Conservation (phyloP, 2,888 invertebrate species). For the Orthonevra nobilis region DNA sequence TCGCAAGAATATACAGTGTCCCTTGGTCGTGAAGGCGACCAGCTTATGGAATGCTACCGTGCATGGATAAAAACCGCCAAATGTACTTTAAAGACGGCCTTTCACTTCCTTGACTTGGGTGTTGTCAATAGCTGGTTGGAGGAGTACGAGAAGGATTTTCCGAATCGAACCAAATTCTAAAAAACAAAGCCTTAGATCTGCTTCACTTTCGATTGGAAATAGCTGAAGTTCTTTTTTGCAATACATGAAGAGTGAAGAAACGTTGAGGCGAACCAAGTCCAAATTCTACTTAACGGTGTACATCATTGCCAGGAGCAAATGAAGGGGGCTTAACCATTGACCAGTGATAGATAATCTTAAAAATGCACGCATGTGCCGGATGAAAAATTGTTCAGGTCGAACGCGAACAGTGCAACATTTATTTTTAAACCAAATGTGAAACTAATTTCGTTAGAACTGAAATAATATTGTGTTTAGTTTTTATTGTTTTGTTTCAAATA, state of each 20-base stretch:
- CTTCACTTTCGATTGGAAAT: neutral
- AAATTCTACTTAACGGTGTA: slow-evolving; percentile 3
- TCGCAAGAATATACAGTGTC: slow-evolving; percentile 7
- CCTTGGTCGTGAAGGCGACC: slow-evolving; percentile 6
- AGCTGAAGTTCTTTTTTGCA: neutral
- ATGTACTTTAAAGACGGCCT: slow-evolving; percentile 1
- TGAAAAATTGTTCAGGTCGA: slow-evolving; percentile 9
- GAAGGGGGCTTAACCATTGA: neutral
- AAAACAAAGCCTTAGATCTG: neutral
- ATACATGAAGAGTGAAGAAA: slow-evolving; percentile 4
- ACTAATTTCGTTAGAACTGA: too few species aligned
- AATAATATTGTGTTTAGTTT: too few species aligned
- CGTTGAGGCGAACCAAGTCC: slow-evolving; percentile 8
- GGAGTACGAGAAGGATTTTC: slow-evolving; percentile 5
- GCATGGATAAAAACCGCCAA: slow-evolving; percentile 2
- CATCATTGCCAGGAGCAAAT: neutral
- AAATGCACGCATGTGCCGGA: slow-evolving; percentile 3
- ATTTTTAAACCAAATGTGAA: too few species aligned
- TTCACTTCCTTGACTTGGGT: too few species aligned
- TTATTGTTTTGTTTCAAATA: too few species aligned
- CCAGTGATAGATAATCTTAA: slow-evolving; percentile 8
- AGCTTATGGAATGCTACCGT: neutral
- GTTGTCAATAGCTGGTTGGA: too few species aligned
- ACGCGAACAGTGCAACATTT: too few species aligned
- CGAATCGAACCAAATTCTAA: neutral